Evolutionary conservation across 2,888 invertebrate genomes (phyloP).

Genomic region (Ephialtes manifestator): DNA sequence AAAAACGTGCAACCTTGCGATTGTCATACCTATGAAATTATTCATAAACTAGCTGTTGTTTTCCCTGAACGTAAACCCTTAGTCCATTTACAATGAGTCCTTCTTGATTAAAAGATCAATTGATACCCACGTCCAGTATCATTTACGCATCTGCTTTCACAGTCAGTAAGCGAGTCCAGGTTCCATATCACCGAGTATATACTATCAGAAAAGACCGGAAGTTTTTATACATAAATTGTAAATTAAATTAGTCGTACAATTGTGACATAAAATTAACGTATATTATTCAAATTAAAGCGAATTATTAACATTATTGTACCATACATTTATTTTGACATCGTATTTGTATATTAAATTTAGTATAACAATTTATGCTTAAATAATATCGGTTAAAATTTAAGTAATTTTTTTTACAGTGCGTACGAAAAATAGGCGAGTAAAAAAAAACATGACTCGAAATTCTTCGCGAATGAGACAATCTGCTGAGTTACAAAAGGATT

Average conservation of each 20-base stretch:
- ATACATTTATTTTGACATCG: no score
- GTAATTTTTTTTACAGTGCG: no score
- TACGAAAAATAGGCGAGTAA: not conserved
- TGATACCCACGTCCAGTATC: not conserved
- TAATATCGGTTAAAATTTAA: no score
- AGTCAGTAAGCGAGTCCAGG: not conserved
- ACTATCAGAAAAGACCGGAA: no score
- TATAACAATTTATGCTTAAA: no score
- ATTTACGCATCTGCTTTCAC: not conserved
- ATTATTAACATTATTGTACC: no score
- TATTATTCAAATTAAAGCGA: no score
- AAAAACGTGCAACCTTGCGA: not conserved
- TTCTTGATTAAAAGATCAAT: conserved; percentile 22
- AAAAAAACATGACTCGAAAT: not conserved
- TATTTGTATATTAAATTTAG: no score
- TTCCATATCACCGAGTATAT: not conserved
- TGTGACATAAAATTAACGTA: no score
- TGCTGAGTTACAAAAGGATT: not conserved
- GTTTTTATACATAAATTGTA: no score
- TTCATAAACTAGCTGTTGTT: conserved; percentile 8
- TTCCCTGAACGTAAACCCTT: conserved; percentile 16
- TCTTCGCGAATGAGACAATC: not conserved
- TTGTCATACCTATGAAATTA: conserved; percentile 33
- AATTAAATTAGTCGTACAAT: no score
- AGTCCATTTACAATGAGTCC: conserved; percentile 7